Evolutionary conservation across 1,140 invertebrate species (phyloP).

Genomic region (Orchesella cincta): DNA sequence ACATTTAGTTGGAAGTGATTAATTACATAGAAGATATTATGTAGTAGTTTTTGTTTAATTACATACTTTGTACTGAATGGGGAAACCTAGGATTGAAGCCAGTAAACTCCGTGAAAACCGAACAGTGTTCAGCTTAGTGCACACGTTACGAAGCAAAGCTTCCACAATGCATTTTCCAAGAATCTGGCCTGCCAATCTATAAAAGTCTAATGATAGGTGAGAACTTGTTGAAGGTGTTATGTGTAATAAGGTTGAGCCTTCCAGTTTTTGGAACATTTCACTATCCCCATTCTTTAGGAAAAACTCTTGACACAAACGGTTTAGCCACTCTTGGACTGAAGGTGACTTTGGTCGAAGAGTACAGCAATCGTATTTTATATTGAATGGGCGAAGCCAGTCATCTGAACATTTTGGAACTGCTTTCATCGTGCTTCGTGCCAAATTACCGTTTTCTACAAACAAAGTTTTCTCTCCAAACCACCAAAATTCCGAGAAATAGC

Average conservation of each 20-base stretch:
- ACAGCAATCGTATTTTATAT: neutral
- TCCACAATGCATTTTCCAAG: neutral
- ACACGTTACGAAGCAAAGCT: neutral
- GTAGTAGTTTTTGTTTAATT: too few relatives aligned
- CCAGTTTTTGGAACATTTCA: neutral
- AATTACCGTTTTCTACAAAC: neutral
- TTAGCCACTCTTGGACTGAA: neutral
- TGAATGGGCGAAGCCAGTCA: neutral
- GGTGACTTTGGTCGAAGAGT: neutral
- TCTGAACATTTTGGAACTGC: neutral
- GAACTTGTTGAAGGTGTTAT: neutral
- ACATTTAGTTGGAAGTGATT: neutral
- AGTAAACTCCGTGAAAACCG: neutral
- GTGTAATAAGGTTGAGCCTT: neutral
- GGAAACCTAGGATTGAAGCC: neutral
- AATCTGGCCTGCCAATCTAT: neutral
- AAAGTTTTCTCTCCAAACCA: neutral
- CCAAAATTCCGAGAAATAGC: neutral
- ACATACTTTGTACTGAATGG: neutral
- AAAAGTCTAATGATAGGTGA: neutral
- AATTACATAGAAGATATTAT: too few relatives aligned
- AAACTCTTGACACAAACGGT: neutral
- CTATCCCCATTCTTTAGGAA: neutral
- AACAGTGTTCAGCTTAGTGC: neutral
- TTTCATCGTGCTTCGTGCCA: neutral